These are phyloP conservation scores for Lithobates sylvaticus DNA, from an alignment of 2,797 vertebrate species.

Conservation along the genomic window DNA sequence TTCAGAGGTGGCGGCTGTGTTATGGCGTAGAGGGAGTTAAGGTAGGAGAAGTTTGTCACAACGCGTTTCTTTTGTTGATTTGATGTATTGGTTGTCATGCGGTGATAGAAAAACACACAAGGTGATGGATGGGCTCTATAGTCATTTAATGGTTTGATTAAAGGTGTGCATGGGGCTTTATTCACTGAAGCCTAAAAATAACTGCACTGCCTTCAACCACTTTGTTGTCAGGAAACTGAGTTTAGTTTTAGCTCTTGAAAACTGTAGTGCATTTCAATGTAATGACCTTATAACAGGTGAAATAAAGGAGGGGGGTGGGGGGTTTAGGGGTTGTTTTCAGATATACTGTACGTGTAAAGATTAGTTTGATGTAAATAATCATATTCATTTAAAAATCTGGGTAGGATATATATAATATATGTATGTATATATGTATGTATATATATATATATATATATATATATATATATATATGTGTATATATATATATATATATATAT, in stretches of 20 bases:
- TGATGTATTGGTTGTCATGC: slow-evolving; percentile 57
- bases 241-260: slow-evolving; percentile 23
- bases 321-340: too few species aligned
- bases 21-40: slow-evolving; percentile 32
- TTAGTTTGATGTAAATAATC: too few species aligned
- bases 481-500: too few species aligned
- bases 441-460: too few species aligned
- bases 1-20: slow-evolving; percentile 1
- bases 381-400: too few species aligned
- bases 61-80: slow-evolving; percentile 36
- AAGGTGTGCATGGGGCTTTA: slow-evolving; percentile 41
- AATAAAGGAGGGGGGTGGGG: too few species aligned
- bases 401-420: too few species aligned
- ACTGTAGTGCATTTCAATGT: slow-evolving; percentile 17
- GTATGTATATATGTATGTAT: too few species aligned
- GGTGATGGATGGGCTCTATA: slow-evolving; percentile 49
- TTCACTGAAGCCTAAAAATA: slow-evolving; percentile 54
- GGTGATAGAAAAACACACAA: slow-evolving; percentile 39
- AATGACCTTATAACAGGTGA: slow-evolving; percentile 1
- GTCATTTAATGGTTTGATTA: slow-evolving; percentile 60
- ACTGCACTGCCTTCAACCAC: slow-evolving; percentile 29
- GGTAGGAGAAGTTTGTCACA: slow-evolving; percentile 21
- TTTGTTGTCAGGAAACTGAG: slow-evolving; percentile 40
- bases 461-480: too few species aligned
- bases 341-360: too few species aligned